These are phyloP conservation scores for Tupaia tana DNA, from an alignment of 2,113 vertebrate genomes.

Conservation along the genomic window DNA sequence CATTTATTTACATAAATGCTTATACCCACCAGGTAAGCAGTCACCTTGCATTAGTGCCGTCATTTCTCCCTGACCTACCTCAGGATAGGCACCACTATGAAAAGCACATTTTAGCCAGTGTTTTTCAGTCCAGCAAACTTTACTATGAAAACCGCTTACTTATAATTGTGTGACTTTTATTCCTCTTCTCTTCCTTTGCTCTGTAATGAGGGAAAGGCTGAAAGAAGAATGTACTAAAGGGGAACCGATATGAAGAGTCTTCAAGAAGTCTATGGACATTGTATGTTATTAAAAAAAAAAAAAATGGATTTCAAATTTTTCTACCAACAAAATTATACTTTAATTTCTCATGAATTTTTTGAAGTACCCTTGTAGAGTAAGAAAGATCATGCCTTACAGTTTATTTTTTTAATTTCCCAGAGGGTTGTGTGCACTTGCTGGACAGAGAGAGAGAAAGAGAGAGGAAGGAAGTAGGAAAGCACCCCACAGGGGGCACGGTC, in stretches of 20 bases:
- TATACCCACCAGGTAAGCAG: not conserved
- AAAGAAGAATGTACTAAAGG: not conserved
- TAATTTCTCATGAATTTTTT: too few species aligned
- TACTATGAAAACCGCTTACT: not conserved
- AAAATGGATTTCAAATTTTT: too few species aligned
- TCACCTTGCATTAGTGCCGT: not conserved
- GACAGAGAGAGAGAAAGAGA: too few species aligned
- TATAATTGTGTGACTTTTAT: not conserved
- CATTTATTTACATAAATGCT: accelerated
- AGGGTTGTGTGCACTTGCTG: too few species aligned
- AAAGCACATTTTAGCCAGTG: not conserved
- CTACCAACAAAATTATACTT: too few species aligned
- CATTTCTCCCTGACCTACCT: not conserved
- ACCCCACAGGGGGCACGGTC: too few species aligned
- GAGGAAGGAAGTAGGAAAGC: too few species aligned
- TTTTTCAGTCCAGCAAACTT: not conserved
- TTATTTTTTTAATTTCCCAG: too few species aligned
- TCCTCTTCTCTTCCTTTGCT: not conserved
- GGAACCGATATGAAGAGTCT: not conserved
- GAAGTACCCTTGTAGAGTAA: not conserved
- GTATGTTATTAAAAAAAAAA: too few species aligned
- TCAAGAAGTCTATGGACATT: too few species aligned
- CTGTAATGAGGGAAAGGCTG: not conserved
- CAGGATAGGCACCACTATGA: not conserved
- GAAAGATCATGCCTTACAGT: not conserved